Conservation (phyloP, 2,113 vertebrate genomes). For the Solenodon paradoxus region DNA sequence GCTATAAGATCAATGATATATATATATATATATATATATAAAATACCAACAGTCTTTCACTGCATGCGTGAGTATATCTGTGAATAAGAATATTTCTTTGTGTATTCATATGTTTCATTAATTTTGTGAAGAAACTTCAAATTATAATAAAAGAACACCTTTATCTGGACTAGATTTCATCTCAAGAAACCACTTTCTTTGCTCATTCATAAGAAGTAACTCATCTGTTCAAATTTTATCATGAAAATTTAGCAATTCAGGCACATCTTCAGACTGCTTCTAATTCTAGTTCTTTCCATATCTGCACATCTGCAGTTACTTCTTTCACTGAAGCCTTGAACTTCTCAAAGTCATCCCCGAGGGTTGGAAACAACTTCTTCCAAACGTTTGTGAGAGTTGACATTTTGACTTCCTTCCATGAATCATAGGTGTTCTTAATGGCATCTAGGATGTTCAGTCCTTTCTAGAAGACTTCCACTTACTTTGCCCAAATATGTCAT, state of each 20-base stretch:
- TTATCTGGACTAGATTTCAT: background rate
- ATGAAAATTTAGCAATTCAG: background rate
- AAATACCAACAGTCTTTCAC: background rate
- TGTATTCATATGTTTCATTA: background rate
- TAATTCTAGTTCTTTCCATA: background rate
- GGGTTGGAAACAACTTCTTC: too few species aligned
- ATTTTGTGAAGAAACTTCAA: background rate
- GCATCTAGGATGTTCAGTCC: background rate
- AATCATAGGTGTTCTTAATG: background rate
- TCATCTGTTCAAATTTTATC: background rate
- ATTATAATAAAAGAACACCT: background rate
- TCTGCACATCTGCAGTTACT: background rate
- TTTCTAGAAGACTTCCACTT: background rate
- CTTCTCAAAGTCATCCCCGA: too few species aligned
- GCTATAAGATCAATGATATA: background rate
- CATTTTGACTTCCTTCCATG: background rate
- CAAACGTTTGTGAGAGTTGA: background rate
- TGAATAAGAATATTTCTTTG: background rate
- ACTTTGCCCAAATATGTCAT: background rate
- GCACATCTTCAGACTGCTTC: background rate
- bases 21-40: background rate
- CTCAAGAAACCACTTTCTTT: background rate
- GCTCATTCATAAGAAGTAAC: background rate
- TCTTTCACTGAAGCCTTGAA: too few species aligned
- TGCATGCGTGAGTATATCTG: background rate